A percentile compares a stretch with the other conserved stretches of the same genome.
These are phyloP conservation scores for Saimiri boliviensis DNA, from an alignment of 2,113 vertebrate species.

Conservation along the genomic window DNA sequence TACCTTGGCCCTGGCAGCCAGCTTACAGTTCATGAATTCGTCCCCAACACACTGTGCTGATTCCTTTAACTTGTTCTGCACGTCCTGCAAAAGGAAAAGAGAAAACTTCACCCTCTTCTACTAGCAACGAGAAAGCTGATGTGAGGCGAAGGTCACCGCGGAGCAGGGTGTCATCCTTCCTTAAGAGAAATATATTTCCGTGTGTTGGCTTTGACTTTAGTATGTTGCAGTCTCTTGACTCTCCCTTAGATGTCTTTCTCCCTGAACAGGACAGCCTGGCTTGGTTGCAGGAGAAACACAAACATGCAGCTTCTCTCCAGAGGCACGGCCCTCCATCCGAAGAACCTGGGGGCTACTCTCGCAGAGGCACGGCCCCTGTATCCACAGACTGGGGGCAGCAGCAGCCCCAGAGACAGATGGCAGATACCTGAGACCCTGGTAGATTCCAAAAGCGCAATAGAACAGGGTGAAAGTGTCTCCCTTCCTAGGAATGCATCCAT, in stretches of 20 bases:
- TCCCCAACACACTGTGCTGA: conserved; percentile 92
- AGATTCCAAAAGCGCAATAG: background rate
- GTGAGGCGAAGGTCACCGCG: background rate
- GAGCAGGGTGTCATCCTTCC: background rate
- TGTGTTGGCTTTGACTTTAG: background rate
- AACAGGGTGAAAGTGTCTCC: background rate
- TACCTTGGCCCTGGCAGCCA: conserved; percentile 95
- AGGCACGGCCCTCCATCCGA: background rate
- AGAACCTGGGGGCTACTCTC: too few relatives aligned
- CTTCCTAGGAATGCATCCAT: background rate
- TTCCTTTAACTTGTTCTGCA: conserved; percentile 94
- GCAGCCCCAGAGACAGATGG: rapidly evolving
- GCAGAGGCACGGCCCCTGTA: background rate
- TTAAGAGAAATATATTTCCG: rapidly evolving
- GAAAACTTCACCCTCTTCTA: background rate
- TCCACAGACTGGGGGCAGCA: background rate
- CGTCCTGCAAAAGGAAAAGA: conserved; percentile 86
- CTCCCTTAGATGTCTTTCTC: background rate
- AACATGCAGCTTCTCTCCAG: background rate
- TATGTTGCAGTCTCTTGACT: background rate
- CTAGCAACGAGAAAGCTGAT: rapidly evolving
- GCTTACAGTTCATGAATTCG: conserved; percentile 94
- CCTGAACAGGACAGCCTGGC: background rate
- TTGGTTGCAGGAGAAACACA: background rate
- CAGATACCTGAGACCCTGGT: rapidly evolving